These are phyloP conservation scores for Ifrita kowaldi DNA, from an alignment of 2,113 vertebrate species.

Conservation along the genomic window DNA sequence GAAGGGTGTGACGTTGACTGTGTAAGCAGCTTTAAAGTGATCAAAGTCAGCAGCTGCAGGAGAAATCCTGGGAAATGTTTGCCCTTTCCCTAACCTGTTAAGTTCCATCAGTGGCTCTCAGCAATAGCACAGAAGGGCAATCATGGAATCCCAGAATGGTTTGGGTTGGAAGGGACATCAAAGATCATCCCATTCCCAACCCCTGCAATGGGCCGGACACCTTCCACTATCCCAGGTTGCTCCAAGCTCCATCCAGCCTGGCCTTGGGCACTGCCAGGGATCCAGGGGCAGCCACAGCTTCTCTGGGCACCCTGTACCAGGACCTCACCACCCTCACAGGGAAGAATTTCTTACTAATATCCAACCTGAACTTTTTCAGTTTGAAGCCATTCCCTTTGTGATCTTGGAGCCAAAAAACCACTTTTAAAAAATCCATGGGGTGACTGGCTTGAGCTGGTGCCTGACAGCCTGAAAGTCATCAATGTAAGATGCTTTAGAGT, in stretches of 20 bases:
- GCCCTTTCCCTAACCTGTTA: background rate
- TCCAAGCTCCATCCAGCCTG: fast-evolving
- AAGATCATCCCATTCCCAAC: fast-evolving
- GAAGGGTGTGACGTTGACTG: background rate
- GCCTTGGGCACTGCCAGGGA: background rate
- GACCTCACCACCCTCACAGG: background rate
- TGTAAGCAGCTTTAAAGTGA: background rate
- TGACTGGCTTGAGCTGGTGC: background rate
- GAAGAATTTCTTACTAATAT: background rate
- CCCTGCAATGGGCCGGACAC: background rate
- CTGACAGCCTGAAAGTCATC: background rate
- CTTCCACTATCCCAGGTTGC: background rate
- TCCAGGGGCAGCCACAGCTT: background rate
- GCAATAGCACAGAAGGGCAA: background rate
- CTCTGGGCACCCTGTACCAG: background rate
- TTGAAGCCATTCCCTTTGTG: background rate
- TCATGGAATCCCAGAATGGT: background rate
- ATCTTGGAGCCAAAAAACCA: background rate
- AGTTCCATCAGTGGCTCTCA: background rate
- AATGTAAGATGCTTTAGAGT: background rate
- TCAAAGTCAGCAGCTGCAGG: background rate
- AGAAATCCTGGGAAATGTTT: background rate
- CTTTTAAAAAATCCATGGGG: background rate
- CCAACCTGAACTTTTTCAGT: background rate
- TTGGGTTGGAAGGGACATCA: background rate